phyloP scores from a whole-genome alignment of 2,888 invertebrate genomes.

The Formica aserva region DNA sequence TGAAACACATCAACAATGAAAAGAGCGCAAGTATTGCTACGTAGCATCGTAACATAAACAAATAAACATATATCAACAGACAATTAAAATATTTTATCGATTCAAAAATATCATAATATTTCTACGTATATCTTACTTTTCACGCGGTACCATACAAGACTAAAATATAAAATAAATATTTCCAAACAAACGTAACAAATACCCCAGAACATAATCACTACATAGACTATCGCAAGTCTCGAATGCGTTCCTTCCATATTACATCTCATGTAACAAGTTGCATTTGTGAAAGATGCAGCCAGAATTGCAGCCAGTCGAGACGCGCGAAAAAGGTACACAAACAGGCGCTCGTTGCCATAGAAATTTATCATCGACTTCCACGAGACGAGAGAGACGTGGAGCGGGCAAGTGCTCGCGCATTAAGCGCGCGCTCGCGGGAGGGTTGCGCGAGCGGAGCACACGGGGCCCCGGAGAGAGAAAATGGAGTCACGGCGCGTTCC shows the following conservation, averaged over 20 bases:
- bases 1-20: background rate
- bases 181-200: background rate
- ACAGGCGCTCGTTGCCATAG: constrained; percentile 45
- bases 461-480: constrained; percentile 26
- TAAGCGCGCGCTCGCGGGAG: constrained; percentile 27
- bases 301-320: background rate
- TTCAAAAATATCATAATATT: background rate
- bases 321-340: background rate
- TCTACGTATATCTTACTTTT: background rate
- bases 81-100: background rate
- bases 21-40: background rate
- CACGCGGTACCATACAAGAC: background rate
- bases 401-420: constrained; percentile 26
- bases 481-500: constrained; percentile 52
- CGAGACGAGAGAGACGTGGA: constrained; percentile 38
- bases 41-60: background rate
- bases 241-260: background rate
- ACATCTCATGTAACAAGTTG: background rate
- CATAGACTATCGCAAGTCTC: background rate
- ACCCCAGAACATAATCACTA: background rate
- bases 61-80: background rate
- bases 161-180: background rate
- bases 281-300: background rate
- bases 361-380: constrained; percentile 59
- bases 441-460: constrained; percentile 17